These are phyloP conservation scores for Piprites chloris DNA, from an alignment of 2,113 vertebrate genomes.

Conservation along the genomic window DNA sequence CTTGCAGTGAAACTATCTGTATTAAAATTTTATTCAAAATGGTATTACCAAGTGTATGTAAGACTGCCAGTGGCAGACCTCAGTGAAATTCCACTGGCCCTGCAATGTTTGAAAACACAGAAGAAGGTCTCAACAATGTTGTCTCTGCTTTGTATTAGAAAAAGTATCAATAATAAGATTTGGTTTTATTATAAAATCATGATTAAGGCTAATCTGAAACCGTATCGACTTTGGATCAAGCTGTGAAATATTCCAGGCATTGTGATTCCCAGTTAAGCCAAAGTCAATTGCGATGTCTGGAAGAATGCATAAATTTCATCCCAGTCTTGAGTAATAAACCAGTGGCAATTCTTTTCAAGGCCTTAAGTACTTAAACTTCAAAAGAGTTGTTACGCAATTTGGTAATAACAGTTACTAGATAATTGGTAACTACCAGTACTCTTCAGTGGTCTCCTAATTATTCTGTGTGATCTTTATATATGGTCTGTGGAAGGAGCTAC, in stretches of 20 bases:
- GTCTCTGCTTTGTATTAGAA: background rate
- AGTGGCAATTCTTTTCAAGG: background rate
- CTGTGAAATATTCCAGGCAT: background rate
- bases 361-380: background rate
- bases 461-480: background rate
- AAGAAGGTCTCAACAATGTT: background rate
- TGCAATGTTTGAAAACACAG: background rate
- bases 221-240: background rate
- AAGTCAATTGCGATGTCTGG: background rate
- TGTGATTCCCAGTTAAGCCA: background rate
- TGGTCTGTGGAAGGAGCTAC: background rate
- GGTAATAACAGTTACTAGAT: background rate
- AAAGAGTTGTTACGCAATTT: background rate
- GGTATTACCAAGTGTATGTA: background rate
- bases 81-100: background rate
- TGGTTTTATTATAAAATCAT: background rate
- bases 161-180: background rate
- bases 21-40: background rate
- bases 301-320: background rate
- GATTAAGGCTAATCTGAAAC: background rate
- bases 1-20: background rate
- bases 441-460: background rate
- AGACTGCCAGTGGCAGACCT: background rate
- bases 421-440: background rate
- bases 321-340: background rate